Percentiles rank a stretch among this genome's conserved stretches.
Conservation (phyloP, 2,113 vertebrate genomes). For the Sturnira hondurensis region DNA sequence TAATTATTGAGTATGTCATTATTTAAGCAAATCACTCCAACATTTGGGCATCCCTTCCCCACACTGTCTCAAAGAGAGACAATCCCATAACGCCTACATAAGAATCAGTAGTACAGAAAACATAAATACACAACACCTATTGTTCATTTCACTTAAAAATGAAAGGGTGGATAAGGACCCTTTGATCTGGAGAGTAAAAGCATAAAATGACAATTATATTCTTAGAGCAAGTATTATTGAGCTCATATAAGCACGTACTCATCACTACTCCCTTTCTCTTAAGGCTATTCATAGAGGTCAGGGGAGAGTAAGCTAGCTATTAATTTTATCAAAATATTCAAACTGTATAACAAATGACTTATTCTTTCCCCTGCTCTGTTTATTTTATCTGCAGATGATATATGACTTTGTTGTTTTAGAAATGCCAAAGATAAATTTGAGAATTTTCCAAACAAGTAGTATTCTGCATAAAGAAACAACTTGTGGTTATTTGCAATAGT, state of each 20-base stretch:
- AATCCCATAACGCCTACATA: background rate
- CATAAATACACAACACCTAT: background rate
- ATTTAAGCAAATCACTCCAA: background rate
- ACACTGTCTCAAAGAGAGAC: background rate
- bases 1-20: background rate
- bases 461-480: constrained; percentile 8
- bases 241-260: background rate
- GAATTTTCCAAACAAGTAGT: background rate
- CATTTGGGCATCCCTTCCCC: background rate
- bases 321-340: constrained; percentile 31
- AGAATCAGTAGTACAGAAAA: background rate
- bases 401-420: background rate
- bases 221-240: background rate
- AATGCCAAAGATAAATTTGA: background rate
- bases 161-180: background rate
- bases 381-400: constrained; percentile 5
- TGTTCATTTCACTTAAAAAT: background rate
- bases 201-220: background rate
- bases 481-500: background rate
- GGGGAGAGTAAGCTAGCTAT: background rate
- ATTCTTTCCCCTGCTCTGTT: background rate
- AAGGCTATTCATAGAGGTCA: background rate
- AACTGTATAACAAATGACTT: background rate
- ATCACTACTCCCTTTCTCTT: background rate
- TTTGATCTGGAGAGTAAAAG: background rate